phyloP scores from a whole-genome alignment of 2,888 invertebrate species.

The Eubasilissa splendida region DNA sequence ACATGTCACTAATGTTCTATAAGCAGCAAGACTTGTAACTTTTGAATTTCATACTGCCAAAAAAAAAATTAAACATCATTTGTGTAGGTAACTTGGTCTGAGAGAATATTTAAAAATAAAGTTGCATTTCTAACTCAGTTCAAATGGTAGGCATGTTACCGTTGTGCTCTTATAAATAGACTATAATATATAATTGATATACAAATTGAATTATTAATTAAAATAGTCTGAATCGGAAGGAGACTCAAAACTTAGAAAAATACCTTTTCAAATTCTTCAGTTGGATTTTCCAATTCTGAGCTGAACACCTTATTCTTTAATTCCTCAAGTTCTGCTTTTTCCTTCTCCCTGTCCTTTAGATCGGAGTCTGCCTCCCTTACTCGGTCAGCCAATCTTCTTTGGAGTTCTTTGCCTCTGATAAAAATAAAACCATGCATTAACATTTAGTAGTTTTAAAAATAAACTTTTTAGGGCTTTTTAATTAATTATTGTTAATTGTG shows the following conservation, averaged over 20 bases:
- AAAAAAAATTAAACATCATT: too few relatives aligned
- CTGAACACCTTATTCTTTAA: slow-evolving; percentile 84
- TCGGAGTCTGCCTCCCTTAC: slow-evolving; percentile 96
- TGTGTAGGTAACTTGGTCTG: too few relatives aligned
- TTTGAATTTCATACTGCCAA: too few relatives aligned
- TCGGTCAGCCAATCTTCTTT: slow-evolving; percentile 90
- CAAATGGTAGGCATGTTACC: too few relatives aligned
- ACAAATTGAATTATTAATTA: not conserved
- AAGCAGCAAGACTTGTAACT: too few relatives aligned
- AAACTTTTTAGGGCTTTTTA: too few relatives aligned
- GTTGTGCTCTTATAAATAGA: too few relatives aligned
- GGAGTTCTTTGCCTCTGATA: slow-evolving; percentile 85
- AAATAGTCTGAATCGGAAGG: slow-evolving; percentile 9
- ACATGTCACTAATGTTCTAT: too few relatives aligned
- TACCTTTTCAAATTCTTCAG: slow-evolving; percentile 79
- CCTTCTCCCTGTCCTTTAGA: slow-evolving; percentile 89
- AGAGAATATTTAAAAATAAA: too few relatives aligned
- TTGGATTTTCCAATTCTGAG: slow-evolving; percentile 77
- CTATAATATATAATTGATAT: not conserved
- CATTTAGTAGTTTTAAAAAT: too few relatives aligned
- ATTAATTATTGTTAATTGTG: too few relatives aligned
- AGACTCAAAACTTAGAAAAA: not conserved
- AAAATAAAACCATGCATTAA: not conserved
- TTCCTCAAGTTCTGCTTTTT: slow-evolving; percentile 90
- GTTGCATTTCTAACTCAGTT: not conserved